Percentiles rank a stretch among this genome's conserved stretches.
Conservation (phyloP, 2,888 invertebrate species). For the Emmelina monodactyla region DNA sequence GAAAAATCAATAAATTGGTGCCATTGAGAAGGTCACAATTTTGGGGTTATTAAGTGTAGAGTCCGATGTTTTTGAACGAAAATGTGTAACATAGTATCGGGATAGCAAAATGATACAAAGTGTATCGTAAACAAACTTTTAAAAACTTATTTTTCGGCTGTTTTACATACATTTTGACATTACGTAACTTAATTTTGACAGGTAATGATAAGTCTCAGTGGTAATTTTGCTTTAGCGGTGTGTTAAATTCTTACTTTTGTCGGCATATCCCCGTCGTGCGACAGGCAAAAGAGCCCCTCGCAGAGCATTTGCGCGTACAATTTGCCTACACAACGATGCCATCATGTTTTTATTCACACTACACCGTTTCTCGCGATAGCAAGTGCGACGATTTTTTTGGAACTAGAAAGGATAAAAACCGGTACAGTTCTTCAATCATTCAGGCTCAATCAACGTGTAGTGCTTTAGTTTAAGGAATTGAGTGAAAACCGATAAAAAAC, state of each 20-base stretch:
- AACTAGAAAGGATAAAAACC: neutral
- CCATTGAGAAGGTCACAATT: too few relatives aligned
- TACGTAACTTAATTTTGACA: constrained; percentile 60
- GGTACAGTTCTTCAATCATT: too few relatives aligned
- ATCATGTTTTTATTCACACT: constrained; percentile 49
- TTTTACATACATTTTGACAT: constrained; percentile 37
- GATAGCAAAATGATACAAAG: too few relatives aligned
- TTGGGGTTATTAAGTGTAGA: too few relatives aligned
- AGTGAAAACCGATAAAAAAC: too few relatives aligned
- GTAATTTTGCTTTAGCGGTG: constrained; percentile 19
- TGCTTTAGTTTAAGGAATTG: too few relatives aligned
- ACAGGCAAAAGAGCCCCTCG: constrained; percentile 70
- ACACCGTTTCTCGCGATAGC: constrained; percentile 57
- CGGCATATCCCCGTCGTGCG: constrained; percentile 67
- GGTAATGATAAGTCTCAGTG: constrained; percentile 35
- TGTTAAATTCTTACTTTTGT: constrained; percentile 68
- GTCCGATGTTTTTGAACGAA: too few relatives aligned
- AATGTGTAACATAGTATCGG: too few relatives aligned
- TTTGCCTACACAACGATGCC: constrained; percentile 80
- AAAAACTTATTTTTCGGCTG: too few relatives aligned
- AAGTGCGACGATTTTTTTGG: constrained; percentile 25
- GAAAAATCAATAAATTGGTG: too few relatives aligned
- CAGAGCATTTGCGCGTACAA: constrained; percentile 70
- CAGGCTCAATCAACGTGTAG: too few relatives aligned
- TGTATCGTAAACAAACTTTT: too few relatives aligned